Evolutionary conservation across 53 echinoderm and acorn worm genomes (phyloP).

Genomic region (Astropecten irregularis): DNA sequence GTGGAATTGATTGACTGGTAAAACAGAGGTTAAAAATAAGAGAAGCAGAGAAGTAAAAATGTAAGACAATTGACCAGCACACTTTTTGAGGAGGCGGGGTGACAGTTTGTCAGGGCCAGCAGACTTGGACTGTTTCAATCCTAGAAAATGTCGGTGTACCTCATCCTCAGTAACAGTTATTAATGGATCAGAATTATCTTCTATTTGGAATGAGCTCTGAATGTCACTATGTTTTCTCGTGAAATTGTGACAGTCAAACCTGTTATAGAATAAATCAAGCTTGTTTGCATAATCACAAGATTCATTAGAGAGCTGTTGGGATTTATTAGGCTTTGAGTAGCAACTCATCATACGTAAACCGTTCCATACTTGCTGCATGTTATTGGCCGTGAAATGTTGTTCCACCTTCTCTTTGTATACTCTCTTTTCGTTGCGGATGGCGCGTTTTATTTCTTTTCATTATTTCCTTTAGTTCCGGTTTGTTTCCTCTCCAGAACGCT

Average conservation of each 20-base stretch:
- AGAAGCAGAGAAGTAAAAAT: constrained; percentile 28
- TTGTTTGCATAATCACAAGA: constrained; percentile 28
- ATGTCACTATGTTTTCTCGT: neutral
- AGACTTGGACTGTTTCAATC: neutral
- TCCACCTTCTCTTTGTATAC: neutral
- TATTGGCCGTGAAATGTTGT: neutral
- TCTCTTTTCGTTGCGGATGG: no score
- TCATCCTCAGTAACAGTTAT: constrained; percentile 9
- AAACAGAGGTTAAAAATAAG: constrained; percentile 47
- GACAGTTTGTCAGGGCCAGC: constrained; percentile 39
- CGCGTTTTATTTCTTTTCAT: no score
- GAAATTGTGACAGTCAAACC: constrained; percentile 36
- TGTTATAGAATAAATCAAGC: constrained; percentile 29
- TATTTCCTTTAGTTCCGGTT: no score
- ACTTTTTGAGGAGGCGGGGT: constrained; percentile 24
- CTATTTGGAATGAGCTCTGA: neutral
- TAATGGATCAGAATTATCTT: neutral
- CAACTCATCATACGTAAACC: constrained; percentile 38
- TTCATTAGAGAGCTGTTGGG: neutral
- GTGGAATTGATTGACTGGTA: neutral
- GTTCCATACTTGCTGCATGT: constrained; percentile 31
- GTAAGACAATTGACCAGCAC: constrained; percentile 21
- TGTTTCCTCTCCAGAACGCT: no score
- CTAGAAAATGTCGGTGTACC: neutral
- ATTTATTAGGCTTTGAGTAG: neutral